A percentile compares a stretch with the other conserved stretches of the same genome.
Conservation (phyloP, 2,888 invertebrate genomes). For the Noctua janthe region DNA sequence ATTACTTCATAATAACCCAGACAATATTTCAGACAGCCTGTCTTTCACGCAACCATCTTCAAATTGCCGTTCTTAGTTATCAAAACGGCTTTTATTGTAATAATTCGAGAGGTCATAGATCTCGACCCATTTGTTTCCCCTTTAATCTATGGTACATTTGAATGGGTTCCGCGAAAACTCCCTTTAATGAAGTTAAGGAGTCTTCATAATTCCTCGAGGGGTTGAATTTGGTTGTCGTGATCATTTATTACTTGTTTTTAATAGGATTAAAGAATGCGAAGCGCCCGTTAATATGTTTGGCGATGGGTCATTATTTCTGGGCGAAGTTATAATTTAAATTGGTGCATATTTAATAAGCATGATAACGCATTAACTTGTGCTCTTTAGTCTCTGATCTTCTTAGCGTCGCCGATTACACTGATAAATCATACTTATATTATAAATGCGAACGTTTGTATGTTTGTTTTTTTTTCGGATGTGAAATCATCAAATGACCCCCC, state of each 20-base stretch:
- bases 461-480: too few relatives aligned
- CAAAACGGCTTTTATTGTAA: constrained; percentile 78
- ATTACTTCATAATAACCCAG: constrained; percentile 36
- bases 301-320: constrained; percentile 57
- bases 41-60: constrained; percentile 61
- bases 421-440: too few relatives aligned
- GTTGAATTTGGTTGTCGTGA: constrained; percentile 72
- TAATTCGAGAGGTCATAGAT: constrained; percentile 79
- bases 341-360: constrained; percentile 24
- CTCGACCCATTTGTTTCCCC: constrained; percentile 75
- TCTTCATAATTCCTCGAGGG: constrained; percentile 79
- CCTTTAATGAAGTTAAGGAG: constrained; percentile 84
- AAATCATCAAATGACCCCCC: too few relatives aligned
- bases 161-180: constrained; percentile 64
- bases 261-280: constrained; percentile 76
- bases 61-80: constrained; percentile 82
- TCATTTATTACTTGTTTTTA: constrained; percentile 79
- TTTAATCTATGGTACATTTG: constrained; percentile 62
- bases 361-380: neutral
- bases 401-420: too few relatives aligned
- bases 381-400: neutral
- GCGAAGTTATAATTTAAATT: constrained; percentile 16
- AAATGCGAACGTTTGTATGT: too few relatives aligned
- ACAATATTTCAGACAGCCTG: constrained; percentile 31
- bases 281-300: constrained; percentile 67